phyloP scores from a whole-genome alignment of 2,113 vertebrate species.

The Hemibagrus wyckioides region DNA sequence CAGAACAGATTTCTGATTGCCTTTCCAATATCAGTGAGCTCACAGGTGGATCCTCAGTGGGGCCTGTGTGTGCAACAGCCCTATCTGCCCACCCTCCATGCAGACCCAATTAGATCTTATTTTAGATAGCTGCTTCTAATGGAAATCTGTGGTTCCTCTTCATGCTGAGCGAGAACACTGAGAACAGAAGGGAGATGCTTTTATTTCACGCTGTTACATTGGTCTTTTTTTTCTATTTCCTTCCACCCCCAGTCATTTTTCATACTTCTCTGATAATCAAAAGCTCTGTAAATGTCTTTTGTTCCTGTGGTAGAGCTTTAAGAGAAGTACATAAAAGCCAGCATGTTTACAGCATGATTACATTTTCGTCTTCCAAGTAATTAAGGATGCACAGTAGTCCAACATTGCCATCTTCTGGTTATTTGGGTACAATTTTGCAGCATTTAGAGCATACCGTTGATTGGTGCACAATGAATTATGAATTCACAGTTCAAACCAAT shows the following conservation, averaged over 20 bases:
- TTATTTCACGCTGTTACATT: neutral
- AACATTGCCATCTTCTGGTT: constrained; percentile 50
- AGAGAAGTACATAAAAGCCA: neutral
- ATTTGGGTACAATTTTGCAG: neutral
- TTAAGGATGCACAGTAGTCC: neutral
- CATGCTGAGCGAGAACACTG: neutral
- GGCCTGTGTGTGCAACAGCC: neutral
- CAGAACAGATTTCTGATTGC: neutral
- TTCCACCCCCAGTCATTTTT: neutral
- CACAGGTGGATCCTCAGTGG: neutral
- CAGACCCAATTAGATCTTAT: constrained; percentile 46
- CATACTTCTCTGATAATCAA: neutral
- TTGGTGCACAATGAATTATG: neutral
- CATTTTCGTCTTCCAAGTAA: neutral
- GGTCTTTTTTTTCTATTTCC: neutral
- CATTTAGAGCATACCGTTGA: neutral
- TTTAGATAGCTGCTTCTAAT: constrained; percentile 44
- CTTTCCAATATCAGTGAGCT: constrained; percentile 16
- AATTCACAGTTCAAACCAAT: neutral
- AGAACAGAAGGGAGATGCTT: neutral
- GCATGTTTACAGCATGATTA: neutral
- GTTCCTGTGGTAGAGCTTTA: neutral
- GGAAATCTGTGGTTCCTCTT: constrained; percentile 31
- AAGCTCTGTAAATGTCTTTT: neutral
- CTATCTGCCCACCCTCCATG: constrained; percentile 26